Conservation (phyloP, 2,113 vertebrate species). For the Vulpes ferrilata region DNA sequence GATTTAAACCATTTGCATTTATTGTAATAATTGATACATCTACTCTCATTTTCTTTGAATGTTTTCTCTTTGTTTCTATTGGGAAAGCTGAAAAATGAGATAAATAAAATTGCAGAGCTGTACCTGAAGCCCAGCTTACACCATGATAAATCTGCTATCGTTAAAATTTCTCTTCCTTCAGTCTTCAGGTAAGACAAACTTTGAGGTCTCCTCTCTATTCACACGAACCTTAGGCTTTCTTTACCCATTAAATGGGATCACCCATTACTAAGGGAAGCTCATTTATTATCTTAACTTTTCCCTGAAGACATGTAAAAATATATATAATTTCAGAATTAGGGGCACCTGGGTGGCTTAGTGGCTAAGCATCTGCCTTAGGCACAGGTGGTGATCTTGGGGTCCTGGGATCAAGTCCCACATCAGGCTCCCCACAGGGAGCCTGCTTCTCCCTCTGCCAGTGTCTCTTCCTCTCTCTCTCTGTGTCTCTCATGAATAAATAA, state of each 20-base stretch:
- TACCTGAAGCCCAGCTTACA: neutral
- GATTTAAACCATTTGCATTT: constrained; percentile 12
- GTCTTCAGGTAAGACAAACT: neutral
- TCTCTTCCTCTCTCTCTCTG: too few species aligned
- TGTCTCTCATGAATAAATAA: too few species aligned
- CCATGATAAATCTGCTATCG: neutral
- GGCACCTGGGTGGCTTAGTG: too few species aligned
- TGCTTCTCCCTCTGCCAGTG: too few species aligned
- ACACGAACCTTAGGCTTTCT: neutral
- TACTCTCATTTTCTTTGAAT: neutral
- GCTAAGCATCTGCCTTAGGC: too few species aligned
- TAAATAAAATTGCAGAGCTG: neutral
- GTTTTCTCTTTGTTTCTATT: neutral
- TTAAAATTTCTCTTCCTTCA: neutral
- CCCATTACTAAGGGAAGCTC: neutral
- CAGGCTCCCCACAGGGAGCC: too few species aligned
- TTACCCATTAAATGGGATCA: neutral
- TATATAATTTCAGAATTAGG: constrained; percentile 20
- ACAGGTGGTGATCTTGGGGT: too few species aligned
- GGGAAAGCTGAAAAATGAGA: neutral
- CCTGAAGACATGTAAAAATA: neutral
- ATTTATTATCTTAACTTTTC: neutral
- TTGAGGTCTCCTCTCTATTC: neutral
- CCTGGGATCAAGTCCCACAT: too few species aligned
- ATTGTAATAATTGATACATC: neutral